Base-by-base conservation (phyloP, 2,113 vertebrate species). In the Scytalopus superciliaris region DNA sequence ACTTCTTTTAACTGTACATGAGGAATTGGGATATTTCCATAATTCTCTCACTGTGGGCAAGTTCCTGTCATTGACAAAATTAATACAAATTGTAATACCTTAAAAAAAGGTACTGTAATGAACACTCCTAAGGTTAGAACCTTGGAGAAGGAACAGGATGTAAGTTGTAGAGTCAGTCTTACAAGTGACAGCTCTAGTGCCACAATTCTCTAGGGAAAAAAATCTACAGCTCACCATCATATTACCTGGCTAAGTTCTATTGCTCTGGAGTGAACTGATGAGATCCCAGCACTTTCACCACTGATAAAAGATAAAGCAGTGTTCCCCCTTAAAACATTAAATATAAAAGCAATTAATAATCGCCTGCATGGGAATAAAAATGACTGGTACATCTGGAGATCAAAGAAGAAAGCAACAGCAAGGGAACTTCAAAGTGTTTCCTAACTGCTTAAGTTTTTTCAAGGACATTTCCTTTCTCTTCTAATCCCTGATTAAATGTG, bases 351-450 rank as follows among this genome's bases (percentile, higher is more conserved):
- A 96, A 94, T 90, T 92, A 92, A 68, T 87, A 79, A 90, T 56
- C 74, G 31, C 52, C 77, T 33, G 59, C 37, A 78, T 10, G 40
- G 77, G 83, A 86, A 86, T 79, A 84, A 76, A 95, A 95, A 62
- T 56, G 30, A 86, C 68, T 42, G 59, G 33, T 83, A 28, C 62
- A 86, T 76, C 40, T 94, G 60, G 82, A 96, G 74, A 96, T 94
- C 67, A 97, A 96, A 97, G 90, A 74, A 91, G 49, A 90, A 83
- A 87, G 76, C 22, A 81, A 89, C 37, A 96, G 79, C 47, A 86
- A 50, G 10, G 56, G 44, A 87, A 94, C 67, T 90, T 97, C 87
- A 93, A 97, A 96, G 88, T 42, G 40, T 80, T 93, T 94, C 93
- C 66, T 91, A 70, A 89, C 56, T n/a, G 56, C 57, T 83, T 12